These are phyloP conservation scores for Cetoscarus ocellatus DNA, from an alignment of 2,797 vertebrate genomes.

Conservation along the genomic window DNA sequence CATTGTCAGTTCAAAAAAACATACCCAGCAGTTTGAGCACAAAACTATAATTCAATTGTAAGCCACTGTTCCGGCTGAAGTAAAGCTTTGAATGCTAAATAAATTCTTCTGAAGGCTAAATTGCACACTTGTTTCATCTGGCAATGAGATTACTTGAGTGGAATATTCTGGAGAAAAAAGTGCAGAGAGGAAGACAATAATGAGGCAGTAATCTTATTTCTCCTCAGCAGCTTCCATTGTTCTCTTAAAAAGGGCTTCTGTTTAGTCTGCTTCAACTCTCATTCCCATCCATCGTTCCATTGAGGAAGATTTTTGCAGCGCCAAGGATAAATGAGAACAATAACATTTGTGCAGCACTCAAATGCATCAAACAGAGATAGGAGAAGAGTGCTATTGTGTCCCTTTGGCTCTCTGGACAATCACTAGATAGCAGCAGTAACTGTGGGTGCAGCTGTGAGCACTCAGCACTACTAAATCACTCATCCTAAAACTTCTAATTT, in stretches of 20 bases:
- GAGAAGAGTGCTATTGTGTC: slow-evolving; percentile 50
- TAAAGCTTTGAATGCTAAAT: slow-evolving; percentile 65
- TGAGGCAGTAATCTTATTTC: slow-evolving; percentile 78
- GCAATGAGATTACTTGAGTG: slow-evolving; percentile 75
- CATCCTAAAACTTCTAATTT: slow-evolving; percentile 31
- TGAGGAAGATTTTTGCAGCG: slow-evolving; percentile 67
- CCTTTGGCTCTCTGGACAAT: slow-evolving; percentile 44
- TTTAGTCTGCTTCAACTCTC: slow-evolving; percentile 66
- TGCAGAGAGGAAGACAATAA: slow-evolving; percentile 70
- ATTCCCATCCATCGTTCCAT: slow-evolving; percentile 75
- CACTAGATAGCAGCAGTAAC: slow-evolving; percentile 22
- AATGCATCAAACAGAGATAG: slow-evolving; percentile 52
- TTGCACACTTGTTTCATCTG: slow-evolving; percentile 71
- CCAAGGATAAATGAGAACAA: slow-evolving; percentile 73
- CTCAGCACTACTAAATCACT: slow-evolving; percentile 6
- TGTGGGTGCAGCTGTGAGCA: not conserved
- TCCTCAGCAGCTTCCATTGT: slow-evolving; percentile 77
- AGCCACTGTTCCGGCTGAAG: slow-evolving; percentile 56
- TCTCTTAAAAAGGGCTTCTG: slow-evolving; percentile 65
- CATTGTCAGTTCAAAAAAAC: slow-evolving; percentile 60
- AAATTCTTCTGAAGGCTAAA: slow-evolving; percentile 69
- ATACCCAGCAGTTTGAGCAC: slow-evolving; percentile 44
- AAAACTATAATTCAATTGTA: slow-evolving; percentile 57
- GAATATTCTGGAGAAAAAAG: slow-evolving; percentile 66
- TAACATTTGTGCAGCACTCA: slow-evolving; percentile 67